Conservation (phyloP, 2,797 vertebrate species). For the Phylloscopus collybita region DNA sequence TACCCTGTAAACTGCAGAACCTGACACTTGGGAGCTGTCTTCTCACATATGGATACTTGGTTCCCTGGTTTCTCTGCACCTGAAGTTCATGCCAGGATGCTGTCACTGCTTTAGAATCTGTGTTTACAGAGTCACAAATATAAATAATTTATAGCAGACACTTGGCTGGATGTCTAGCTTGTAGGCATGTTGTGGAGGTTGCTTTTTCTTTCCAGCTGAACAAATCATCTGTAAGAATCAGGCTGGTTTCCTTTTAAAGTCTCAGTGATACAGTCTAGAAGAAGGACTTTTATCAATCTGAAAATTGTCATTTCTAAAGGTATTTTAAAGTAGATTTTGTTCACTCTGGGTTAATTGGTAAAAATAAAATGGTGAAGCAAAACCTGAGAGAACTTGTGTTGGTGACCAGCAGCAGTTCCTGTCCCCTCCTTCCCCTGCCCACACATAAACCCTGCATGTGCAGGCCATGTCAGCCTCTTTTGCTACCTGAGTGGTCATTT, state of each 20-base stretch:
- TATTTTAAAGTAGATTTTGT: background rate
- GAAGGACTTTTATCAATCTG: background rate
- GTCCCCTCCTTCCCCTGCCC: background rate
- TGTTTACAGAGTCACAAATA: background rate
- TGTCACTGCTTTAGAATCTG: background rate
- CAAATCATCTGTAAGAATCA: background rate
- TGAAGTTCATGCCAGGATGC: background rate
- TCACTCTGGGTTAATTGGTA: background rate
- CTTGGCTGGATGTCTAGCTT: background rate
- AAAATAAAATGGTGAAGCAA: background rate
- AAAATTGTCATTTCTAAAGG: background rate
- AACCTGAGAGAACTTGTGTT: background rate
- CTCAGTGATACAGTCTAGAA: background rate
- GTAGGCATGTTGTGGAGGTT: background rate
- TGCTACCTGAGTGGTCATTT: background rate
- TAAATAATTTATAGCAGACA: background rate
- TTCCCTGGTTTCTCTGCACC: background rate
- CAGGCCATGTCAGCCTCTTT: background rate
- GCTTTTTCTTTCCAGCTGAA: background rate
- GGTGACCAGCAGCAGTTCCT: background rate
- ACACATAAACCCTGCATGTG: accelerated
- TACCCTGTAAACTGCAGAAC: background rate
- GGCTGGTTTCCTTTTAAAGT: background rate
- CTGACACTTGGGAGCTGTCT: background rate
- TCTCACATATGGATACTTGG: background rate